Percentiles rank a stretch among this genome's conserved stretches.
These are phyloP conservation scores for Chydorus sphaericus DNA, from an alignment of 2,888 invertebrate species.

Conservation along the genomic window DNA sequence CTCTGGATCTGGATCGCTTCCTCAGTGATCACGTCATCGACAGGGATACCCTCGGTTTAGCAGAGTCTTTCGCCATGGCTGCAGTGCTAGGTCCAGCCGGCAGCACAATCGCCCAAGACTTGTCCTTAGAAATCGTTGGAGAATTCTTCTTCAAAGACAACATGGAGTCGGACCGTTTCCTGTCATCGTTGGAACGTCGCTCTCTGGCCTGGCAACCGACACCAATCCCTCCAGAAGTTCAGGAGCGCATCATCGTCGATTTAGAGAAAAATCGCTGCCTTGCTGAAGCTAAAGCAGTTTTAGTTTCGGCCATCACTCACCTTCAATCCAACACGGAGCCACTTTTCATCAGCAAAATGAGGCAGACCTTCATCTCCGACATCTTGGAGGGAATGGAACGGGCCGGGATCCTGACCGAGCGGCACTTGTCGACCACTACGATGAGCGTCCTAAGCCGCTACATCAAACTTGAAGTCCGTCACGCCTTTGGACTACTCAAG, in stretches of 20 bases:
- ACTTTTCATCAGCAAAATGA: not conserved
- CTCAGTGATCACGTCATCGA: slow-evolving; percentile 5
- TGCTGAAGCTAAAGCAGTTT: not conserved
- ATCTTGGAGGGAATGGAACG: not conserved
- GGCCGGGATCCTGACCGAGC: not conserved
- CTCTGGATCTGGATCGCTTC: not conserved
- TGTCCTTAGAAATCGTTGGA: not conserved
- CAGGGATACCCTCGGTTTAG: not conserved
- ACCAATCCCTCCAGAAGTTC: not conserved
- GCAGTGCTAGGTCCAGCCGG: slow-evolving; percentile 9
- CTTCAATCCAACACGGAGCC: slow-evolving; percentile 1
- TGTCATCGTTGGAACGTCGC: not conserved
- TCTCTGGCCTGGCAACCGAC: slow-evolving; percentile 6
- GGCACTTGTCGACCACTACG: slow-evolving; percentile 1
- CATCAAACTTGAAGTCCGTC: slow-evolving; percentile 2
- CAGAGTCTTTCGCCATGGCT: slow-evolving; percentile 7
- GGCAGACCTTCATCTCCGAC: not conserved
- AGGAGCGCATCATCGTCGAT: slow-evolving; percentile 4
- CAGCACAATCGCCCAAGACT: slow-evolving; percentile 6
- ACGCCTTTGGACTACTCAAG: slow-evolving; percentile 2
- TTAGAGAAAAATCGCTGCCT: slow-evolving; percentile 8
- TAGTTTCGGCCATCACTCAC: slow-evolving; percentile 7
- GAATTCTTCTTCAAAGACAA: slow-evolving; percentile 9
- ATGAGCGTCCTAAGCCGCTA: not conserved
- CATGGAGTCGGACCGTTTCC: not conserved